Conservation (phyloP, 2,888 invertebrate species). For the Corythucha ciliata region DNA sequence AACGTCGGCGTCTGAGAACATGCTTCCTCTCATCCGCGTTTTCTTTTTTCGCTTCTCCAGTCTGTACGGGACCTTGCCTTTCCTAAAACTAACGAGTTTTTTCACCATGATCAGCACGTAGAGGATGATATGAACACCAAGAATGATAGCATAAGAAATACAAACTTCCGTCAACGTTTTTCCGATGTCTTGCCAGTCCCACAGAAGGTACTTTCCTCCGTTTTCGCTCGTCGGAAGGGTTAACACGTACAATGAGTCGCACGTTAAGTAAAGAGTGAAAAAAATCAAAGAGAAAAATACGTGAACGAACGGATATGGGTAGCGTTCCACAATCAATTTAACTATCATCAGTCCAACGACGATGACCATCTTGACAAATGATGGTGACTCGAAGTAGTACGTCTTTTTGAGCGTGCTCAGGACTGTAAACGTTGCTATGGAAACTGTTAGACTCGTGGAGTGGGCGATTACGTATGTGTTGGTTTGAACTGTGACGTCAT, state of each 20-base stretch:
- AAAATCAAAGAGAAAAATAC: background rate
- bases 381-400: too few relatives aligned
- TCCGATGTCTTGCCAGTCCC: too few relatives aligned
- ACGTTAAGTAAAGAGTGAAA: conserved; percentile 4
- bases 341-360: conserved; percentile 3
- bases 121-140: too few relatives aligned
- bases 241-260: background rate
- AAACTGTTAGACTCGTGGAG: background rate
- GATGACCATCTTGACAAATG: too few relatives aligned
- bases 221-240: background rate
- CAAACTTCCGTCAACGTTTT: too few relatives aligned
- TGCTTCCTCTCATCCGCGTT: too few relatives aligned
- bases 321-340: conserved; percentile 9
- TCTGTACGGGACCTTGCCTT: too few relatives aligned
- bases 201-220: background rate
- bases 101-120: too few relatives aligned
- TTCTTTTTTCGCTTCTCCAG: too few relatives aligned
- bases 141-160: too few relatives aligned
- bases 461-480: background rate
- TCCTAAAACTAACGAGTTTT: too few relatives aligned
- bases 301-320: conserved; percentile 2
- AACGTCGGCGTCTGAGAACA: too few relatives aligned
- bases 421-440: background rate
- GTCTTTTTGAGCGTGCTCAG: background rate
- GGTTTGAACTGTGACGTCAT: background rate